Percentiles rank a stretch among this genome's conserved stretches.
phyloP scores from a whole-genome alignment of 2,888 invertebrate genomes.

The Trichacis sp. region DNA sequence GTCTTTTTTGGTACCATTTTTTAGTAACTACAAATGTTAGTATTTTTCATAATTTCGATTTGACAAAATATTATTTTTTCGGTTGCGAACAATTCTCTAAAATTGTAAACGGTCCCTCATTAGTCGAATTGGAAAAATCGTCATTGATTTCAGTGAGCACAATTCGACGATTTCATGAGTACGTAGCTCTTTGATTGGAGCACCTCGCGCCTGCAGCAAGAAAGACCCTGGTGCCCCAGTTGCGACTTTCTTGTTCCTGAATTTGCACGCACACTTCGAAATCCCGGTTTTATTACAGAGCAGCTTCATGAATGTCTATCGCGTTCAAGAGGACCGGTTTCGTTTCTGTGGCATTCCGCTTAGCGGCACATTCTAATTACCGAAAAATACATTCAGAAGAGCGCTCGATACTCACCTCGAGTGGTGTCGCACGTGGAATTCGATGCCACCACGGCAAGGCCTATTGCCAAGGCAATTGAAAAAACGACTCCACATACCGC shows the following conservation, averaged over 20 bases:
- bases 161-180: neutral
- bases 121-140: neutral
- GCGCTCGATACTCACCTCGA: constrained; percentile 50
- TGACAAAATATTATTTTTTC: no score
- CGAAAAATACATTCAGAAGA: neutral
- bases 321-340: constrained; percentile 5
- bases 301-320: constrained; percentile 6
- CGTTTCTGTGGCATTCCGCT: neutral
- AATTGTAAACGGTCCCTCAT: no score
- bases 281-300: neutral
- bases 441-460: constrained; percentile 63
- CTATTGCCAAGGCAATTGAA: constrained; percentile 74
- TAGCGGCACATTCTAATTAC: constrained; percentile 12
- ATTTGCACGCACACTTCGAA: neutral
- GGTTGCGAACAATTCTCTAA: no score
- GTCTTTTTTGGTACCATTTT: no score
- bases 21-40: no score
- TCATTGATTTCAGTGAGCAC: no score
- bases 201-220: no score
- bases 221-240: neutral
- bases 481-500: constrained; percentile 75
- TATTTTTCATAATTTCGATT: no score
- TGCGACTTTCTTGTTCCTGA: neutral
- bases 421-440: constrained; percentile 50
- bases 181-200: no score